Base-by-base conservation (phyloP, 2,888 invertebrate species). In the Podabrus alpinus region DNA sequence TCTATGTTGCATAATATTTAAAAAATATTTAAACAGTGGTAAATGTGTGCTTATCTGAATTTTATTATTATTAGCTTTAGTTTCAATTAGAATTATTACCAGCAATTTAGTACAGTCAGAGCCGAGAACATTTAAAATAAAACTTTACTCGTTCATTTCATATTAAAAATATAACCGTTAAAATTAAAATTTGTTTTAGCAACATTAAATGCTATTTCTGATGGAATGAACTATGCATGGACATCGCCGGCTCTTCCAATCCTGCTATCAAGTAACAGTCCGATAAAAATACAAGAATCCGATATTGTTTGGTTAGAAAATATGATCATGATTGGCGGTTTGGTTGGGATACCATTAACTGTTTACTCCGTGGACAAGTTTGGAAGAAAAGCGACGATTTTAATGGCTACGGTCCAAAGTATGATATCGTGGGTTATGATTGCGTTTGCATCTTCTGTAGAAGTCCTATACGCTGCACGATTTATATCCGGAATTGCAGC, bases 401-500 rank as follows among this genome's bases (percentile, higher is more conserved):
- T 92, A 15, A 84, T 90, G 45, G 89, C 91, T 13, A 90, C 91
- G 0, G 81, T 92, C 9, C 92, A 93, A 0, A 89, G 91, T 81
- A 90, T 91, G 78, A 71, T 90, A 59, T 90, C 92, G 77, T 93
- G 92, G 92, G 83, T 92, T 59, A 86, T 92, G 79, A 89, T 92
- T 80, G 90, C 92, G 78, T 85, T 89, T 45, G 91, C 92, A 45
- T 87, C 88, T 69, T 89, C 89, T 9, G 89, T 91, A 2, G 86
- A 88, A 66, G 82, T 90, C 66, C 87, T 93, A 15, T 91, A 91
- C 85, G 87, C 89, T 9, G 86, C 85, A 3, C 78, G 86, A 66
- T 83, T 92, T 86, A 89, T 92, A 84, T 91, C 91, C 59, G 92
- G 92, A 0, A 84, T 92, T 11, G 91, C 91, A 3, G 91, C 78